phyloP scores from a whole-genome alignment of 2,888 invertebrate genomes.

The Eumacrocentrus americanus region DNA sequence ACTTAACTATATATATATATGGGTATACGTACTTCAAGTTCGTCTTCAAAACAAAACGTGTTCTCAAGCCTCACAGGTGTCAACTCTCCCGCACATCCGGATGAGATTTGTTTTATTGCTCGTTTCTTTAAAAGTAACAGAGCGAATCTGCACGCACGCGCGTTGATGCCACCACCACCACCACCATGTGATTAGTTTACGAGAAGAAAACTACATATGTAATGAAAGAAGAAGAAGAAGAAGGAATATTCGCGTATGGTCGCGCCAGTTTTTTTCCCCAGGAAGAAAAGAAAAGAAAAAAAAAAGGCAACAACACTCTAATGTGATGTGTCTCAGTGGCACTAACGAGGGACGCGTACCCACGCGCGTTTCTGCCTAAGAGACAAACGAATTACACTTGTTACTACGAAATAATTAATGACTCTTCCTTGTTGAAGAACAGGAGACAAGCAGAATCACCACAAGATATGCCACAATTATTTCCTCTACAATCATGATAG shows the following conservation, averaged over 20 bases:
- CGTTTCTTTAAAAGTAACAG: slow-evolving; percentile 35
- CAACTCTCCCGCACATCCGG: slow-evolving; percentile 51
- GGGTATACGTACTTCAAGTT: background rate
- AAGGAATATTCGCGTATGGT: background rate
- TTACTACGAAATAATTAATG: slow-evolving; percentile 39
- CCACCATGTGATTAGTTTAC: background rate
- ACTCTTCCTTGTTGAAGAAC: slow-evolving; percentile 31
- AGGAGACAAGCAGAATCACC: background rate
- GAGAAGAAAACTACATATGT: background rate
- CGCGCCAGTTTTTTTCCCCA: slow-evolving; percentile 4
- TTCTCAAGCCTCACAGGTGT: slow-evolving; percentile 41
- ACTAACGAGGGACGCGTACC: slow-evolving; percentile 40
- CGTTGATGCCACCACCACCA: background rate
- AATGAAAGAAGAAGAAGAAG: background rate
- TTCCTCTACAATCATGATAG: background rate
- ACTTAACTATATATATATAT: background rate
- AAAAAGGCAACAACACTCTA: slow-evolving; percentile 1
- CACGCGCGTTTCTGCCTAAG: slow-evolving; percentile 32
- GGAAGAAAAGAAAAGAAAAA: slow-evolving; percentile 23
- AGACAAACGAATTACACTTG: slow-evolving; percentile 36
- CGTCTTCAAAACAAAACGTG: slow-evolving; percentile 28
- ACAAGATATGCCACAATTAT: too few relatives aligned
- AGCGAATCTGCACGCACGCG: slow-evolving; percentile 27
- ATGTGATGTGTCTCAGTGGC: slow-evolving; percentile 22
- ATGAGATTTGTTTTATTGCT: slow-evolving; percentile 45